Conservation (phyloP, 1,140 invertebrate species). For the Drosophila lowei region DNA sequence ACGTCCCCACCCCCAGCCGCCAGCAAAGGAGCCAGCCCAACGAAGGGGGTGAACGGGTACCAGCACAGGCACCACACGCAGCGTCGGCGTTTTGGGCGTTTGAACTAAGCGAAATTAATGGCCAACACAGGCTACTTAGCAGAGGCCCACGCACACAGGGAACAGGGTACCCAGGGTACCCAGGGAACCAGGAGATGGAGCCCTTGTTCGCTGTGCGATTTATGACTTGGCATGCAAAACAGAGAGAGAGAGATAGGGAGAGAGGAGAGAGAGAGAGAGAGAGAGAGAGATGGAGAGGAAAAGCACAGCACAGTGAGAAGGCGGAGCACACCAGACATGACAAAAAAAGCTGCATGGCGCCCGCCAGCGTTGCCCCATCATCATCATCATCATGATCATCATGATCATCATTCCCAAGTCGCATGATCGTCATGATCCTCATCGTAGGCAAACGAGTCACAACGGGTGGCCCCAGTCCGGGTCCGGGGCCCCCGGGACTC, state of each 20-base stretch:
- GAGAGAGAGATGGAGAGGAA: constrained; percentile 5
- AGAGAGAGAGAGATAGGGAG: neutral
- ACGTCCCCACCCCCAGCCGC: neutral
- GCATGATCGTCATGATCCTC: constrained; percentile 4
- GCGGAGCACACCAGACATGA: constrained; percentile 32
- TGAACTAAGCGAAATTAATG: constrained; percentile 80
- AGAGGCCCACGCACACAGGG: constrained; percentile 55
- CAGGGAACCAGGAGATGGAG: constrained; percentile 12
- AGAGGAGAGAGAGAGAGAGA: constrained; percentile 23
- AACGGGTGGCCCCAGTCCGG: constrained; percentile 46
- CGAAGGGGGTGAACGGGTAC: neutral
- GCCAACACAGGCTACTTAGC: constrained; percentile 81
- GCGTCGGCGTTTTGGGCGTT: constrained; percentile 68
- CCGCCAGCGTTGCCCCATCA: constrained; percentile 57
- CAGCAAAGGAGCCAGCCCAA: neutral
- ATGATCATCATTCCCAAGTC: constrained; percentile 12
- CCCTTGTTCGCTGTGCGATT: constrained; percentile 73
- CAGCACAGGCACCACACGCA: constrained; percentile 61
- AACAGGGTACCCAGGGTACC: neutral
- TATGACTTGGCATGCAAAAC: constrained; percentile 78
- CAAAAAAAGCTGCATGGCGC: constrained; percentile 61
- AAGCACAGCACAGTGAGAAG: constrained; percentile 4
- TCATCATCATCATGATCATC: constrained; percentile 13
- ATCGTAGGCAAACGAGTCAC: constrained; percentile 22
- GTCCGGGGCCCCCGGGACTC: constrained; percentile 20